phyloP scores from a whole-genome alignment of 2,113 vertebrate genomes.

The Ciconia maguari region DNA sequence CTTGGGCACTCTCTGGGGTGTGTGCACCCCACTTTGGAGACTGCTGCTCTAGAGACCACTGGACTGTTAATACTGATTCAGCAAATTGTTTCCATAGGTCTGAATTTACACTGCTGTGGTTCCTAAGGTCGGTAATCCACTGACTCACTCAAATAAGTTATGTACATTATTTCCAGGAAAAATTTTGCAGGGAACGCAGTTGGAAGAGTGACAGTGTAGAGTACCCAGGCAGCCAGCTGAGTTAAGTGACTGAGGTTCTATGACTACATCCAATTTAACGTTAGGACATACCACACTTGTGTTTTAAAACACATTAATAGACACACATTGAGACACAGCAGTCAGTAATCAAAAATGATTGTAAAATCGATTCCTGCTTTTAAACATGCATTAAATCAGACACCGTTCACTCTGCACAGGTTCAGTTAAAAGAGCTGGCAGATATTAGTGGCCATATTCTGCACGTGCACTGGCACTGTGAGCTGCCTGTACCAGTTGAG shows the following conservation, averaged over 20 bases:
- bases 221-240: neutral
- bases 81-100: slow-evolving; percentile 14
- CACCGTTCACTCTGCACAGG: neutral
- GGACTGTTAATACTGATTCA: neutral
- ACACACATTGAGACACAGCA: neutral
- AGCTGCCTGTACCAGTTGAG: neutral
- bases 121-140: neutral
- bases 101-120: neutral
- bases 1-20: neutral
- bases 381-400: neutral
- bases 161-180: slow-evolving; percentile 32
- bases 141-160: neutral
- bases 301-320: neutral
- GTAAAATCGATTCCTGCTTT: neutral
- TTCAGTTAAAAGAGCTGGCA: neutral
- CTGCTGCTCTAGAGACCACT: neutral
- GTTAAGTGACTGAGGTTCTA: neutral
- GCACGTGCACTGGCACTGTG: neutral
- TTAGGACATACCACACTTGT: neutral
- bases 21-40: neutral
- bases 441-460: neutral
- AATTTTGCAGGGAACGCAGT: neutral
- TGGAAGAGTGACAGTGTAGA: neutral
- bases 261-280: neutral
- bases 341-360: neutral